Evolutionary conservation across 2,797 vertebrate species (phyloP).

Genomic region (Cygnus olor): DNA sequence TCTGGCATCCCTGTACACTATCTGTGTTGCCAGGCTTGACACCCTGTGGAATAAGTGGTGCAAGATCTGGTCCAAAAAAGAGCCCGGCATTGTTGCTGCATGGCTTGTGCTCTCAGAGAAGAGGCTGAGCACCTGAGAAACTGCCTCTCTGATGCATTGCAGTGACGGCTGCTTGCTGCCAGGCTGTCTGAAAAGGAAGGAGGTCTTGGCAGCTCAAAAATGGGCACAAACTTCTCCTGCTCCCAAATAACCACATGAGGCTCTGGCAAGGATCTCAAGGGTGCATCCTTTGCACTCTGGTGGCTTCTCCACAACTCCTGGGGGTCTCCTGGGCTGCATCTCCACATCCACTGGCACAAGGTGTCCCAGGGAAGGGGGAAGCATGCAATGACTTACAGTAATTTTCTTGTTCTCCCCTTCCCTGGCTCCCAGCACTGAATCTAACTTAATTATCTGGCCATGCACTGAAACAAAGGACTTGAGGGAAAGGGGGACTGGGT

Average conservation of each 20-base stretch:
- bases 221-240: not conserved
- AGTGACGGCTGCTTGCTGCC: not conserved
- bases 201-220: not conserved
- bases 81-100: not conserved
- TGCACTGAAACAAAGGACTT: accelerated
- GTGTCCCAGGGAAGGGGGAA: not conserved
- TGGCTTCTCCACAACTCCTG: not conserved
- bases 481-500: not conserved
- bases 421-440: not conserved
- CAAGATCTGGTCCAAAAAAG: not conserved
- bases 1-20: not conserved
- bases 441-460: accelerated
- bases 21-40: accelerated
- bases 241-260: not conserved
- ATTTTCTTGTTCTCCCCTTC: not conserved
- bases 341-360: not conserved
- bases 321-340: not conserved
- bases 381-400: not conserved
- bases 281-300: not conserved
- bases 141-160: not conserved
- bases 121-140: too few species aligned
- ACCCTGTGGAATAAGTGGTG: too few species aligned
- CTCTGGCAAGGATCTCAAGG: not conserved
- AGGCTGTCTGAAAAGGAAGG: not conserved
- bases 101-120: too few species aligned